Evolutionary conservation across 2,113 vertebrate genomes (phyloP).

Genomic region (Saguinus imperator): DNA sequence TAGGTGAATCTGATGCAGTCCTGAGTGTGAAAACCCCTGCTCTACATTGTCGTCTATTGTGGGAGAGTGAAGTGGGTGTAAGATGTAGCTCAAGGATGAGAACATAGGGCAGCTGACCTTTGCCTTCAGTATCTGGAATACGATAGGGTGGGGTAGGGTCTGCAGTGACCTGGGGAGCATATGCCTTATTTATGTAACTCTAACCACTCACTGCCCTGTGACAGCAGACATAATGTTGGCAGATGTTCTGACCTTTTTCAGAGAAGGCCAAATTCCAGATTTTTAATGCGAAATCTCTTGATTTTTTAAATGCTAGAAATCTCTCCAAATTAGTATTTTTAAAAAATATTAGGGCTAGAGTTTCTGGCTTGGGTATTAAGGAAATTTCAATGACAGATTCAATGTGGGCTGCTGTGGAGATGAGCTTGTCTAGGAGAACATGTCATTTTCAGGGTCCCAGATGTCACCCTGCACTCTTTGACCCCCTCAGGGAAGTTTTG

Average conservation of each 20-base stretch:
- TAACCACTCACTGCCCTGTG: rapidly evolving
- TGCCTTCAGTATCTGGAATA: not conserved
- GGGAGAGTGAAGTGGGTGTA: not conserved
- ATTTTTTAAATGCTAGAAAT: conserved; percentile 25
- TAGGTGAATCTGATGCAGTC: not conserved
- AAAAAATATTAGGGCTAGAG: not conserved
- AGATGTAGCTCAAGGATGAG: not conserved
- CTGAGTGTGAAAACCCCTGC: not conserved
- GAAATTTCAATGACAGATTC: not conserved
- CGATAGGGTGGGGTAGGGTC: not conserved
- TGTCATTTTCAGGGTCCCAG: not conserved
- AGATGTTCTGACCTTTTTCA: conserved; percentile 1
- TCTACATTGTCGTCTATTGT: not conserved
- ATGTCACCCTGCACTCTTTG: not conserved
- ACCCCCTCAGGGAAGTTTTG: not conserved
- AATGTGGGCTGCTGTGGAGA: not conserved
- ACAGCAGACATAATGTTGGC: not conserved
- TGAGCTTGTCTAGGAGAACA: not conserved
- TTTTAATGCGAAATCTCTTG: conserved; percentile 40
- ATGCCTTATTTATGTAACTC: not conserved
- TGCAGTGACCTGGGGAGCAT: not conserved
- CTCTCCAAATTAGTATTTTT: not conserved
- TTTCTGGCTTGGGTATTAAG: not conserved
- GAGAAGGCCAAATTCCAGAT: not conserved
- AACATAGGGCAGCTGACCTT: not conserved